Evolutionary conservation across 1,140 invertebrate species (phyloP).

Genomic region (Carposina sasakii): DNA sequence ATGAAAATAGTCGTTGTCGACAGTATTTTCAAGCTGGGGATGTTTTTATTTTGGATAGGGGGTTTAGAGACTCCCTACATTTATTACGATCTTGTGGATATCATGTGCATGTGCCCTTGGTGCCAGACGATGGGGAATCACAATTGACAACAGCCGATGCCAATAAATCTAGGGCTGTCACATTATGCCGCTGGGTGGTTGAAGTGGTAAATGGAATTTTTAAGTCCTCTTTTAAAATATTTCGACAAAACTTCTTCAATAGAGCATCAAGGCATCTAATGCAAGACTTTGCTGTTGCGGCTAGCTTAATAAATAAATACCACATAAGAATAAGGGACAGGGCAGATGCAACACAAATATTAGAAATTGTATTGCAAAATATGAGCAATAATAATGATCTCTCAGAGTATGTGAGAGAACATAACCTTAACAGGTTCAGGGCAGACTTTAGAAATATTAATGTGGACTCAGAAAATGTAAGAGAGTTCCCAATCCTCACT

Average conservation of each 20-base stretch:
- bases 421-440: too few relatives aligned
- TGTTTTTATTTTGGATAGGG: conserved; percentile 14
- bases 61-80: conserved; percentile 10
- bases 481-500: neutral
- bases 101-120: neutral
- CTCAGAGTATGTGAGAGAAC: too few relatives aligned
- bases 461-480: too few relatives aligned
- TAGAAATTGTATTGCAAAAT: too few relatives aligned
- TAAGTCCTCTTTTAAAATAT: conserved; percentile 16
- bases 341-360: neutral
- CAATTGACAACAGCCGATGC: conserved; percentile 6
- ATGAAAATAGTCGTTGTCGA: neutral
- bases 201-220: conserved; percentile 14
- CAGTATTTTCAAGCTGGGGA: conserved; percentile 11
- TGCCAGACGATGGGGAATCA: conserved; percentile 9
- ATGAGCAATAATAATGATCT: too few relatives aligned
- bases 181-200: conserved; percentile 10
- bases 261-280: neutral
- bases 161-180: conserved; percentile 6
- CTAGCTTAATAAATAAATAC: conserved; percentile 2
- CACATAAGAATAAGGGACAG: neutral
- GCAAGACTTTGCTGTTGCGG: conserved; percentile 2
- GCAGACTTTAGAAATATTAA: too few relatives aligned
- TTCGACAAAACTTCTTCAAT: conserved; percentile 13
- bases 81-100: conserved; percentile 10